Evolutionary conservation across 2,888 invertebrate species (phyloP).

Genomic region (Tetheella fluctuosa): DNA sequence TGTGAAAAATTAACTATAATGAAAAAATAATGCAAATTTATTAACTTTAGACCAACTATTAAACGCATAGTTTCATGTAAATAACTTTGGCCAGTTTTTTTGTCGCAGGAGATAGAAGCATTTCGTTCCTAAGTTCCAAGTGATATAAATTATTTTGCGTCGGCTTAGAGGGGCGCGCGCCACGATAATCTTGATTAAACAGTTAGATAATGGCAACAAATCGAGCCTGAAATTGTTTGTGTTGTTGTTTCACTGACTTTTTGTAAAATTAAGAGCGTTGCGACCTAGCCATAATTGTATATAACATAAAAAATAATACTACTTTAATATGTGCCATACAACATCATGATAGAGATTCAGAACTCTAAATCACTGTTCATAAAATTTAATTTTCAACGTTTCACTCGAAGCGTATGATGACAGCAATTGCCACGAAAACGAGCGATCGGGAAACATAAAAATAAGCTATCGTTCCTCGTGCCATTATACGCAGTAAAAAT

Average conservation of each 20-base stretch:
- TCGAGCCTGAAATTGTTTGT: slow-evolving; percentile 50
- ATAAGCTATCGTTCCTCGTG: slow-evolving; percentile 4
- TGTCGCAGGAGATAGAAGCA: not conserved
- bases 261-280: not conserved
- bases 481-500: slow-evolving; percentile 2
- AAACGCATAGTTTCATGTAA: no score
- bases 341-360: not conserved
- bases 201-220: slow-evolving; percentile 67
- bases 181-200: slow-evolving; percentile 69
- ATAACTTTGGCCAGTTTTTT: not conserved
- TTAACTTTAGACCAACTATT: no score
- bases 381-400: slow-evolving; percentile 6
- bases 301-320: no score
- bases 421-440: slow-evolving; percentile 6
- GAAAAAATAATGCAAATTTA: no score
- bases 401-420: slow-evolving; percentile 5
- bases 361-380: not conserved
- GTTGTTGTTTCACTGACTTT: slow-evolving; percentile 34
- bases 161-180: slow-evolving; percentile 41
- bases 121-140: slow-evolving; percentile 2
- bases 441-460: slow-evolving; percentile 7
- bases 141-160: slow-evolving; percentile 43
- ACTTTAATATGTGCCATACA: not conserved
- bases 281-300: no score
- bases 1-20: not conserved